phyloP scores from a whole-genome alignment of 2,797 vertebrate genomes.

The Myiotriccus ornatus region DNA sequence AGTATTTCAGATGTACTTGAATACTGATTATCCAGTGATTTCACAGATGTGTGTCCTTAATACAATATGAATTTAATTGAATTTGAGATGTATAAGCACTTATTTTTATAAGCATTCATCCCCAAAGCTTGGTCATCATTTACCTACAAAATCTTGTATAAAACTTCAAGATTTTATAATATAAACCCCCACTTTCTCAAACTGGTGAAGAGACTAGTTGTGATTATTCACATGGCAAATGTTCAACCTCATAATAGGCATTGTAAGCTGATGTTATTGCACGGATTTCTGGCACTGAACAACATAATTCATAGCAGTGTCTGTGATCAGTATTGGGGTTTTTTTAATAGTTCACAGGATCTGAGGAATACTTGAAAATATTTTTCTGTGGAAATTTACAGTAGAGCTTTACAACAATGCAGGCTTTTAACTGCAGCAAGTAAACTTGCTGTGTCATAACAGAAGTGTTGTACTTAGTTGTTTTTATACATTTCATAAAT shows the following conservation, averaged over 20 bases:
- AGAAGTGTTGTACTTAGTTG: neutral
- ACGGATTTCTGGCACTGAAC: neutral
- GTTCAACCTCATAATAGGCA: neutral
- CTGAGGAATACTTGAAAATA: neutral
- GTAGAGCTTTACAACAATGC: neutral
- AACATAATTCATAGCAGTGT: neutral
- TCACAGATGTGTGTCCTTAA: neutral
- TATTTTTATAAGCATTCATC: neutral
- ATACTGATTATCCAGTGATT: neutral
- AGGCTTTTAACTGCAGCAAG: neutral
- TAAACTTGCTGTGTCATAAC: neutral
- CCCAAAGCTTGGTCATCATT: neutral
- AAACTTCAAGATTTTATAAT: neutral
- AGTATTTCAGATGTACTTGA: neutral
- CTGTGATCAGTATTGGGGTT: neutral
- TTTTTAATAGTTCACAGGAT: neutral
- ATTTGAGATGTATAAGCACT: neutral
- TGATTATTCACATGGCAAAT: neutral
- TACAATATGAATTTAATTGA: neutral
- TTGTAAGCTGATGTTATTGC: neutral
- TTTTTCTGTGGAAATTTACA: neutral
- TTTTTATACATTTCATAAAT: neutral
- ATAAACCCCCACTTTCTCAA: neutral
- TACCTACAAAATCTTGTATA: neutral
- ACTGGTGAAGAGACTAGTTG: neutral